Conservation (phyloP, 2,797 vertebrate genomes). For the Austrolebias charrua region DNA sequence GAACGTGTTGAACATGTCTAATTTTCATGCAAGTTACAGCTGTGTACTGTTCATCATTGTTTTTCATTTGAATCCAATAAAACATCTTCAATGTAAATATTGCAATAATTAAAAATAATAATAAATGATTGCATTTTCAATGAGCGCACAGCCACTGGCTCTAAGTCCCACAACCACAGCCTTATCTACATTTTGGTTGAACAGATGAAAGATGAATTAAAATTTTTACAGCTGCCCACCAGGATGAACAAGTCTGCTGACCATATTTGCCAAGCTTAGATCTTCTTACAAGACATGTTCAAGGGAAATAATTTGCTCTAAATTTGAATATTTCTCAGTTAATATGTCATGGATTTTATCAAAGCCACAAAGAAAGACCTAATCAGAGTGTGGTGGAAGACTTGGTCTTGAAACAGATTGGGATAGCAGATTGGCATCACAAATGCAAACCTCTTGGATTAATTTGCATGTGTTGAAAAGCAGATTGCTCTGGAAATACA, state of each 20-base stretch:
- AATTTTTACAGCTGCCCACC: constrained; percentile 10
- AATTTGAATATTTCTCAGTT: constrained; percentile 50
- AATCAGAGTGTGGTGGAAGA: constrained; percentile 51
- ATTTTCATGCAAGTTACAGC: not conserved
- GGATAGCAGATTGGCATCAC: constrained; percentile 62
- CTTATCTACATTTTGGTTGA: constrained; percentile 12
- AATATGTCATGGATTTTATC: constrained; percentile 57
- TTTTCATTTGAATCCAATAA: not conserved
- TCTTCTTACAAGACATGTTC: constrained; percentile 45
- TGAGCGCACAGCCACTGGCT: constrained; percentile 10
- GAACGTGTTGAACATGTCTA: not conserved
- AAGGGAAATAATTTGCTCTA: constrained; percentile 49
- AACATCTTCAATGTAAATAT: constrained; percentile 1
- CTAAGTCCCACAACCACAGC: not conserved
- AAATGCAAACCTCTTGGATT: constrained; percentile 56
- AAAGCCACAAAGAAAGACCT: constrained; percentile 45
- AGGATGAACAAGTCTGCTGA: constrained; percentile 34
- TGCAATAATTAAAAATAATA: not conserved
- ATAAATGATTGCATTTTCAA: constrained; percentile 1
- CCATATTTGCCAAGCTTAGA: constrained; percentile 41
- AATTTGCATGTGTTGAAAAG: constrained; percentile 60
- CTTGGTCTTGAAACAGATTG: constrained; percentile 58
- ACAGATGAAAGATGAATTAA: constrained; percentile 7
- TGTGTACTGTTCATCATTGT: not conserved
- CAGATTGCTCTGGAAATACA: constrained; percentile 61